Evolutionary conservation across 2,888 invertebrate genomes (phyloP).

Genomic region (Tigriopus californicus): DNA sequence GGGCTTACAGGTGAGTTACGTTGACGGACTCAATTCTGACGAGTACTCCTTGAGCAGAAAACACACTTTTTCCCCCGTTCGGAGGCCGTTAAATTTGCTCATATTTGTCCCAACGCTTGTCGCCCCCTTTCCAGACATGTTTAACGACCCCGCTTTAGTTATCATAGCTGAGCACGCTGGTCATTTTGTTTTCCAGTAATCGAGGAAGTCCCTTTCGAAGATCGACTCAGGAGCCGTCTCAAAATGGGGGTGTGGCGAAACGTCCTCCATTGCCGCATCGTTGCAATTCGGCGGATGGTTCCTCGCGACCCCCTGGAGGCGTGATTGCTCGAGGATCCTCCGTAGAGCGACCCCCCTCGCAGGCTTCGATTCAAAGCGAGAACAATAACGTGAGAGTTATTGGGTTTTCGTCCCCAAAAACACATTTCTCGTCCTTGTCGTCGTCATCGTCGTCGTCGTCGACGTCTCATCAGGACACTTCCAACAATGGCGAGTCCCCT

Average conservation of each 20-base stretch:
- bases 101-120: no score
- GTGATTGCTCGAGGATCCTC: background rate
- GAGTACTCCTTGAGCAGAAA: no score
- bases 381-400: background rate
- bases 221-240: background rate
- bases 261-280: slow-evolving; percentile 3
- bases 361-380: background rate
- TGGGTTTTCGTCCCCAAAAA: background rate
- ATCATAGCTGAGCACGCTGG: no score
- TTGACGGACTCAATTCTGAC: background rate
- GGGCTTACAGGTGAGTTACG: slow-evolving; percentile 2
- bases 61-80: no score
- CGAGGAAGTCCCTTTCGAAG: background rate
- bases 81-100: no score
- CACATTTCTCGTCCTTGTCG: background rate
- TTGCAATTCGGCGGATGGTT: slow-evolving; percentile 6
- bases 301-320: background rate
- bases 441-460: no score
- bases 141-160: no score
- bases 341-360: background rate
- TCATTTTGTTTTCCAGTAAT: no score
- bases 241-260: background rate
- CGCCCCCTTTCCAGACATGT: no score
- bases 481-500: background rate
- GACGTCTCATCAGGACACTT: background rate